Evolutionary conservation across 2,888 invertebrate genomes (phyloP).

Genomic region (Dolichopus griseipennis): DNA sequence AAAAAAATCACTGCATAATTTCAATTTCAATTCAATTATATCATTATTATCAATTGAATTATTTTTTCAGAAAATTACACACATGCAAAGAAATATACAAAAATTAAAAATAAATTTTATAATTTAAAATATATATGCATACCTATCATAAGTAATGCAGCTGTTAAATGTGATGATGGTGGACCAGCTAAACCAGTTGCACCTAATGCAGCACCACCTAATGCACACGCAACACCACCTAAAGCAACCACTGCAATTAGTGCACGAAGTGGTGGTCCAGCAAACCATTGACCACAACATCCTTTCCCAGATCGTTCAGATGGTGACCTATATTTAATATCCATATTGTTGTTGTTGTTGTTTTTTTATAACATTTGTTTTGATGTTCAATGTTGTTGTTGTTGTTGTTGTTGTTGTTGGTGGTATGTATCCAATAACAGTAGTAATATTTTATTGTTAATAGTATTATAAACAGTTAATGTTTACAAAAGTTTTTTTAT

Average conservation of each 20-base stretch:
- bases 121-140: slow-evolving; percentile 28
- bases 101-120: too few species aligned
- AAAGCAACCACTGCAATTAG: slow-evolving; percentile 43
- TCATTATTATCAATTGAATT: too few species aligned
- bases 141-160: slow-evolving; percentile 44
- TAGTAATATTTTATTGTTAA: too few species aligned
- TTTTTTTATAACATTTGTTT: too few species aligned
- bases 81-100: neutral
- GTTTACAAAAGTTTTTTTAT: too few species aligned
- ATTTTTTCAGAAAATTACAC: too few species aligned
- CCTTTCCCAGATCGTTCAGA: slow-evolving; percentile 44
- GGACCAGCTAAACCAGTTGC: slow-evolving; percentile 43
- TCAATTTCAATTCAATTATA: too few species aligned
- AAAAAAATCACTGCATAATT: too few species aligned
- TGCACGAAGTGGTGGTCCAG: slow-evolving; percentile 42
- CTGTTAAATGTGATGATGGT: slow-evolving; percentile 42
- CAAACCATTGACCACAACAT: slow-evolving; percentile 44
- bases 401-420: neutral
- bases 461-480: too few species aligned
- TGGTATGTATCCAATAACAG: neutral
- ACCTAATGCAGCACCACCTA: slow-evolving; percentile 42
- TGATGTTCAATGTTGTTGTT: neutral
- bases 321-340: slow-evolving; percentile 36
- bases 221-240: slow-evolving; percentile 42
- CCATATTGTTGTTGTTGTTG: neutral